Conservation (phyloP, 1,140 invertebrate species). For the Patella vulgata region DNA sequence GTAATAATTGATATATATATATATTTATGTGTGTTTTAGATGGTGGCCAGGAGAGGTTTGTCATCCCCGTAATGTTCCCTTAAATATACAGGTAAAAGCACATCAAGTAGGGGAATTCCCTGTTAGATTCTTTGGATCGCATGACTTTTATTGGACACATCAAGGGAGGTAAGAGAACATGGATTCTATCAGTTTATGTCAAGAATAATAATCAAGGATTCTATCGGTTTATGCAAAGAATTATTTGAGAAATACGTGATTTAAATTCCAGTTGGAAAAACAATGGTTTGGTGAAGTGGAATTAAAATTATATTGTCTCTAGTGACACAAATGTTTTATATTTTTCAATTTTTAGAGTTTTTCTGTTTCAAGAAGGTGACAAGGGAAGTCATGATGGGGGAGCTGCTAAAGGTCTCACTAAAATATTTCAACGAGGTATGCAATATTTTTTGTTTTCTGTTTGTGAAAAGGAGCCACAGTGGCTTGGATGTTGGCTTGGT, state of each 20-base stretch:
- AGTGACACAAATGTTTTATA: too few species aligned
- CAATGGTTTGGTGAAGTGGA: neutral
- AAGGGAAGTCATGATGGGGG: slow-evolving; percentile 62
- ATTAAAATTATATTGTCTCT: too few species aligned
- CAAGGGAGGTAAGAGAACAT: slow-evolving; percentile 52
- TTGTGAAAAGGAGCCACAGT: too few species aligned
- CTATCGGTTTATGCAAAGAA: too few species aligned
- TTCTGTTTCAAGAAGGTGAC: slow-evolving; percentile 82
- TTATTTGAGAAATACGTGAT: too few species aligned
- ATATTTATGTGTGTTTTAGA: slow-evolving; percentile 68
- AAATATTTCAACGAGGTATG: slow-evolving; percentile 63
- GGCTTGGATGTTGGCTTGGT: too few species aligned
- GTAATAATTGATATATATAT: too few species aligned
- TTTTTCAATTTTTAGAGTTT: slow-evolving; percentile 59
- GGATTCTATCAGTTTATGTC: too few species aligned
- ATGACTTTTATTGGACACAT: slow-evolving; percentile 90
- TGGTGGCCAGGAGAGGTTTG: slow-evolving; percentile 95
- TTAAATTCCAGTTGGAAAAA: too few species aligned
- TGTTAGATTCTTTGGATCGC: slow-evolving; percentile 90
- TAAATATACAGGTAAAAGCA: slow-evolving; percentile 78
- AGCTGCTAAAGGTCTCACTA: slow-evolving; percentile 52
- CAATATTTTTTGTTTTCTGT: too few species aligned
- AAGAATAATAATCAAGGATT: too few species aligned
- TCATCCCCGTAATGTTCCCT: slow-evolving; percentile 85
- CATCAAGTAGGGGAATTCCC: slow-evolving; percentile 89